A percentile compares a stretch with the other conserved stretches of the same genome.
Evolutionary conservation across 1,140 invertebrate genomes (phyloP).

Genomic region (Ceratosolen fusciceps): DNA sequence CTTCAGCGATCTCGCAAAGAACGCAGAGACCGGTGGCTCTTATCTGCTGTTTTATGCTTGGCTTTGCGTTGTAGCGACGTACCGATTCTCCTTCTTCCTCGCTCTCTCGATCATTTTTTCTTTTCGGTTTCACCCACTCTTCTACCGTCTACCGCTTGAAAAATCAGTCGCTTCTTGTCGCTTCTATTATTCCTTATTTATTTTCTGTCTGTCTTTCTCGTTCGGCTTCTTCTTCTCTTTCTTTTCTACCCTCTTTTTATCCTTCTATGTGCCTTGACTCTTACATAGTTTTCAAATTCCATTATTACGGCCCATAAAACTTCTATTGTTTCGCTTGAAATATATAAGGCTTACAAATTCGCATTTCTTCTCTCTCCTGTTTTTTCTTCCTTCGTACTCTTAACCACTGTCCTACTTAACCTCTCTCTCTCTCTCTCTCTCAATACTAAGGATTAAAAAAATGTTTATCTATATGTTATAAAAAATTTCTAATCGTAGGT

Average conservation of each 20-base stretch:
- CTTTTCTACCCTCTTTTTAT: constrained; percentile 35
- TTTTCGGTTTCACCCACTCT: constrained; percentile 33
- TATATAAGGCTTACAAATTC: constrained; percentile 43
- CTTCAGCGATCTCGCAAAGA: constrained; percentile 45
- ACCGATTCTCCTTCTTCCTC: constrained; percentile 52
- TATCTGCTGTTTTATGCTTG: constrained; percentile 66
- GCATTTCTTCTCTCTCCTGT: constrained; percentile 15
- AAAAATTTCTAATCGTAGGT: constrained; percentile 1
- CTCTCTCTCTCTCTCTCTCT: neutral
- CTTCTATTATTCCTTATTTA: constrained; percentile 51
- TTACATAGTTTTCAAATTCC: constrained; percentile 50
- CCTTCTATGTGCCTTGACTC: constrained; percentile 31
- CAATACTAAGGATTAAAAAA: constrained; percentile 23
- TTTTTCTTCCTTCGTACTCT: neutral
- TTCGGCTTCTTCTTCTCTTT: neutral
- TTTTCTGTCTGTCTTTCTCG: constrained; percentile 46
- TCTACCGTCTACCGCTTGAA: constrained; percentile 13
- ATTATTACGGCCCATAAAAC: constrained; percentile 49
- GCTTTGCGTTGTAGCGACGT: constrained; percentile 61
- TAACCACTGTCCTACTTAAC: neutral
- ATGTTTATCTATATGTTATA: constrained; percentile 8
- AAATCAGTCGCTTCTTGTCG: constrained; percentile 42
- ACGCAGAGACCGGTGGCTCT: constrained; percentile 56
- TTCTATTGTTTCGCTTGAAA: constrained; percentile 48
- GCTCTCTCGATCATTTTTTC: neutral